These are phyloP conservation scores for Rhingia campestris DNA, from an alignment of 2,888 invertebrate species.

Conservation along the genomic window DNA sequence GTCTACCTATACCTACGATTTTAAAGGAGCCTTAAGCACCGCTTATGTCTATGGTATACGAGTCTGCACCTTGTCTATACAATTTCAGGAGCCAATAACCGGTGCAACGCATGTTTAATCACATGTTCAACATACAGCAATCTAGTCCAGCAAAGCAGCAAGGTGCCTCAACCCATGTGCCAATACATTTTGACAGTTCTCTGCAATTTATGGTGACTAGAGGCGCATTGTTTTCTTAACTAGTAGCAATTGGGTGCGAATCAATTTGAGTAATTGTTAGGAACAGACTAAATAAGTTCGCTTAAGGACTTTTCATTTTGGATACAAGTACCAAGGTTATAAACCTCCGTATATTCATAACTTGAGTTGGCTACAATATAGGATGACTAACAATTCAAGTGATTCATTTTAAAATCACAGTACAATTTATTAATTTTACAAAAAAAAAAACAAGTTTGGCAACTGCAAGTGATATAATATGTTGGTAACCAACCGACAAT, in stretches of 20 bases:
- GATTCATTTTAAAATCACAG: no score
- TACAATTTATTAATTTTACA: no score
- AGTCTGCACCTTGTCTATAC: not conserved
- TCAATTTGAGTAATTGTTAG: slow-evolving; percentile 54
- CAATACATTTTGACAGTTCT: slow-evolving; percentile 46
- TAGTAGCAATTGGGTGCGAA: slow-evolving; percentile 64
- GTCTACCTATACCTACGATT: not conserved
- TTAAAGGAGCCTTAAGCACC: slow-evolving; percentile 22
- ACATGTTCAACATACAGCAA: slow-evolving; percentile 40
- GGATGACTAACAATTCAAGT: no score
- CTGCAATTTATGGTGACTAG: slow-evolving; percentile 30
- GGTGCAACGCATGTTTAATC: slow-evolving; percentile 49
- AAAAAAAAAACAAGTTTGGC: no score
- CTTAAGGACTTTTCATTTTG: slow-evolving; percentile 16
- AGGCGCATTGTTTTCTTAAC: slow-evolving; percentile 47
- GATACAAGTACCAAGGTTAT: no score
- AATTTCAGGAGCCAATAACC: slow-evolving; percentile 36
- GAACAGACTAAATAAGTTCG: slow-evolving; percentile 43
- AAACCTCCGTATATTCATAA: no score
- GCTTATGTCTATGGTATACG: slow-evolving; percentile 30
- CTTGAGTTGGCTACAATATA: no score
- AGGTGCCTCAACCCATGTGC: slow-evolving; percentile 18
- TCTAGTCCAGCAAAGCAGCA: not conserved
- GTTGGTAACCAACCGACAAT: no score
- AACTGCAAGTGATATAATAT: no score